Percentiles rank a stretch among this genome's conserved stretches.
phyloP scores from a whole-genome alignment of 1,140 invertebrate genomes.

The Chrysopa pallens region DNA sequence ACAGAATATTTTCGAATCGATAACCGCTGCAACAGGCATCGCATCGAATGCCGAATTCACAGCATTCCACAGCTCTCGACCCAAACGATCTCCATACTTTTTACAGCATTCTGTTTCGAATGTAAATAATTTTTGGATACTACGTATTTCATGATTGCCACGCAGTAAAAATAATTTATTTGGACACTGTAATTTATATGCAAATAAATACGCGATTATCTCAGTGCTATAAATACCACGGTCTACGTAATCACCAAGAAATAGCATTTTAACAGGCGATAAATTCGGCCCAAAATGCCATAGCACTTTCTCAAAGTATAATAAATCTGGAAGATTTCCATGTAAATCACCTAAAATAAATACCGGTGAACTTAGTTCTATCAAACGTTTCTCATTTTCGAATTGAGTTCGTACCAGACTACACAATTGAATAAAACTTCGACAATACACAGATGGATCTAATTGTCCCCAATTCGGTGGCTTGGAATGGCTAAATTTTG shows the following conservation, averaged over 20 bases:
- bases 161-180: constrained; percentile 36
- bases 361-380: constrained; percentile 22
- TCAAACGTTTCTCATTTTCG: constrained; percentile 19
- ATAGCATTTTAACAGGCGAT: constrained; percentile 35
- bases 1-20: constrained; percentile 48
- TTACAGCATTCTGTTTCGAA: constrained; percentile 41
- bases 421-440: constrained; percentile 11
- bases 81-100: constrained; percentile 46
- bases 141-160: constrained; percentile 45
- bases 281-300: constrained; percentile 22
- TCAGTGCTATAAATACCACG: constrained; percentile 39
- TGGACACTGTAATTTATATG: constrained; percentile 41
- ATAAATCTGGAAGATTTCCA: constrained; percentile 25
- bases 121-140: constrained; percentile 49
- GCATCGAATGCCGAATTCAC: constrained; percentile 51
- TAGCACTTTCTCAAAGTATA: constrained; percentile 23
- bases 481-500: constrained; percentile 6
- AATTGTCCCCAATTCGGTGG: constrained; percentile 14
- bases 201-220: constrained; percentile 42
- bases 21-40: constrained; percentile 47
- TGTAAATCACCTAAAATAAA: constrained; percentile 24
- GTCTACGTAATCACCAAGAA: constrained; percentile 52
- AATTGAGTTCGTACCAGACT: constrained; percentile 19
- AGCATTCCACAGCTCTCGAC: constrained; percentile 41
- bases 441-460: constrained; percentile 8